A percentile compares a stretch with the other conserved stretches of the same genome.
Conservation (phyloP, 1,140 invertebrate genomes). For the Ceratina japonica region DNA sequence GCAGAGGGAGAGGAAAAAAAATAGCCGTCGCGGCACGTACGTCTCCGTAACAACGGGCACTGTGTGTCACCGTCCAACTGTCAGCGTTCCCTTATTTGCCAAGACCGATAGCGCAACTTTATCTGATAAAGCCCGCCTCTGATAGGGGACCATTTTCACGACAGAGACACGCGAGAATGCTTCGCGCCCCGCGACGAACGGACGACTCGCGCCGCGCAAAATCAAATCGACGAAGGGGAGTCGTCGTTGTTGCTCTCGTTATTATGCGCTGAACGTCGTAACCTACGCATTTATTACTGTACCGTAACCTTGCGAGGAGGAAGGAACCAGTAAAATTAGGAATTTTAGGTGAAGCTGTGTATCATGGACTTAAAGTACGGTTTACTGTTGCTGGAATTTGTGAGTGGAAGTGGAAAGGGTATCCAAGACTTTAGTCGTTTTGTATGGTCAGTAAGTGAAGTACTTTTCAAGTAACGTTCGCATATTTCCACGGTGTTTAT, state of each 20-base stretch:
- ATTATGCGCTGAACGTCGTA: constrained; percentile 49
- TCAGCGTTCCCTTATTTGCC: constrained; percentile 65
- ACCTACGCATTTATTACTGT: constrained; percentile 45
- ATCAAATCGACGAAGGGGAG: constrained; percentile 31
- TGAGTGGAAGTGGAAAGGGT: too few species aligned
- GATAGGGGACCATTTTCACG: constrained; percentile 52
- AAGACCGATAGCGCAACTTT: constrained; percentile 67
- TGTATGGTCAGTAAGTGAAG: too few species aligned
- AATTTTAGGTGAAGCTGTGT: too few species aligned
- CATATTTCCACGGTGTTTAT: too few species aligned
- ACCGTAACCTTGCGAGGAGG: constrained; percentile 14
- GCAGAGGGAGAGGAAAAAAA: constrained; percentile 36
- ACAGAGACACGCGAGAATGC: background rate
- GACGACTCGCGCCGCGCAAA: constrained; percentile 12
- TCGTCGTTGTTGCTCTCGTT: constrained; percentile 38
- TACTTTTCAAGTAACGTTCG: too few species aligned
- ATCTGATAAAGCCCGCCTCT: constrained; percentile 66
- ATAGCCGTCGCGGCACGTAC: constrained; percentile 58
- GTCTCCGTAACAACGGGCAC: constrained; percentile 40
- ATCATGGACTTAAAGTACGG: too few species aligned
- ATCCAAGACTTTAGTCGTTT: too few species aligned
- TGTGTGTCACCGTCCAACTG: constrained; percentile 60
- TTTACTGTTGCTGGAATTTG: too few species aligned
- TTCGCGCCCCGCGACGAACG: background rate
- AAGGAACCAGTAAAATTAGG: rapidly evolving